Percentiles rank a stretch among this genome's conserved stretches.
phyloP scores from a whole-genome alignment of 2,888 invertebrate genomes.

The Megalurothrips usitatus region DNA sequence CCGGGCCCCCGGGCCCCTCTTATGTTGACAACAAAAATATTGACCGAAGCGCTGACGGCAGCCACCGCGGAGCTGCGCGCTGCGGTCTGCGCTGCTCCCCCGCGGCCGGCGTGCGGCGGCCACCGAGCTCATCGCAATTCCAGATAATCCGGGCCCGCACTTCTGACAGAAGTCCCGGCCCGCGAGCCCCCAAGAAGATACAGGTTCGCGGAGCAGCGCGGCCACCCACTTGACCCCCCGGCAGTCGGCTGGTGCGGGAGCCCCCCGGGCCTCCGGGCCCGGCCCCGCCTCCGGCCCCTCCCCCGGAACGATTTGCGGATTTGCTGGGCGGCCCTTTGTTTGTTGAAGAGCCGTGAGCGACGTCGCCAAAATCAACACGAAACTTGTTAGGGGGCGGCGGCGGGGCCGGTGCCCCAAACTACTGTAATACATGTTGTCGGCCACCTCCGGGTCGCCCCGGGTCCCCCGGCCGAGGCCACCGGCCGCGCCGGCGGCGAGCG shows the following conservation, averaged over 20 bases:
- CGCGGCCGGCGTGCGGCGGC: too few relatives aligned
- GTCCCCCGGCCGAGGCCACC: neutral
- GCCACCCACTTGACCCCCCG: too few relatives aligned
- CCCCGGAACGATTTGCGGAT: neutral
- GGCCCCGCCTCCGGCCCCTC: neutral
- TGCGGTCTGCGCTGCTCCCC: too few relatives aligned
- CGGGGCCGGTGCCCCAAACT: neutral
- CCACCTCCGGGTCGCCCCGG: neutral
- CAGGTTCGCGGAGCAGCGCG: too few relatives aligned
- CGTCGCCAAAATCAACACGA: constrained; percentile 14
- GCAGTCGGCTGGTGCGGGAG: too few relatives aligned
- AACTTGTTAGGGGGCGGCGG: neutral
- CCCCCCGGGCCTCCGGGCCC: neutral
- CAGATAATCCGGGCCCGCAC: too few relatives aligned
- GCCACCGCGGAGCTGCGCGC: too few relatives aligned
- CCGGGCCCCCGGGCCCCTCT: neutral
- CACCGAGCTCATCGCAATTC: too few relatives aligned
- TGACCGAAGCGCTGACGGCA: neutral
- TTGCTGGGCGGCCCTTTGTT: neutral
- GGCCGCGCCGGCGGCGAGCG: neutral
- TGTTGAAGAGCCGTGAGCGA: neutral
- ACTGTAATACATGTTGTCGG: neutral
- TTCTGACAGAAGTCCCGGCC: too few relatives aligned
- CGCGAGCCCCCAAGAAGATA: too few relatives aligned
- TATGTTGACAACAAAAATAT: constrained; percentile 13